phyloP scores from a whole-genome alignment of 2,888 invertebrate species.

The Allophyes oxyacanthae region DNA sequence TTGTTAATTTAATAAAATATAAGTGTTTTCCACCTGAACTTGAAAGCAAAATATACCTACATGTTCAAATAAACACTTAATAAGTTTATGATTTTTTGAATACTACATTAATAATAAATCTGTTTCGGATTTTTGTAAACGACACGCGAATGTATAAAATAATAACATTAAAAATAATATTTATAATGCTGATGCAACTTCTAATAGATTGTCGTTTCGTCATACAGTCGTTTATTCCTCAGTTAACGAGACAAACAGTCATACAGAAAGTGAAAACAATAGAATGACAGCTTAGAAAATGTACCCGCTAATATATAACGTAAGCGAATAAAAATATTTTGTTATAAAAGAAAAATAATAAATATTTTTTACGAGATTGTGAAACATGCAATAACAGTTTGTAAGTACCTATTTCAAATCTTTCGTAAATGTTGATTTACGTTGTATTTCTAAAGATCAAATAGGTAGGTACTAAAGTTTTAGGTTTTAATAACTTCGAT shows the following conservation, averaged over 20 bases:
- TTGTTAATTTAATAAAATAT: too few relatives aligned
- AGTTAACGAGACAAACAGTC: slow-evolving; percentile 9
- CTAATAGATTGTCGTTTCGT: slow-evolving; percentile 2
- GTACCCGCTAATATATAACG: background rate
- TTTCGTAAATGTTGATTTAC: slow-evolving; percentile 13
- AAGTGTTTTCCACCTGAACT: slow-evolving; percentile 15
- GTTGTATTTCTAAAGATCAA: slow-evolving; percentile 24
- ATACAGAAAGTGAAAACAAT: slow-evolving; percentile 25
- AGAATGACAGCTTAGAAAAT: slow-evolving; percentile 17
- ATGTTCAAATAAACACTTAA: background rate
- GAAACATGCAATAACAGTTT: slow-evolving; percentile 36
- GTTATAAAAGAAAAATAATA: slow-evolving; percentile 29
- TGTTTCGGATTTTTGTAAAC: background rate
- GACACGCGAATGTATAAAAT: slow-evolving; percentile 8
- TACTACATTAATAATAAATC: background rate
- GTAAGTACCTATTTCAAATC: slow-evolving; percentile 7
- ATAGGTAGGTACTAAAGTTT: slow-evolving; percentile 3
- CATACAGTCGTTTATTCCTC: slow-evolving; percentile 3
- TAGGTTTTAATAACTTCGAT: slow-evolving; percentile 4
- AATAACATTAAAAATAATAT: slow-evolving; percentile 12
- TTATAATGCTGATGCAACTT: slow-evolving; percentile 11
- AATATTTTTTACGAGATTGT: slow-evolving; percentile 18
- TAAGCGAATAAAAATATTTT: slow-evolving; percentile 26
- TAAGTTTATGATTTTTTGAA: too few relatives aligned
- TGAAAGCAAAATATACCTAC: slow-evolving; percentile 7